Conservation (phyloP, 2,797 vertebrate species). For the Argya squamiceps region DNA sequence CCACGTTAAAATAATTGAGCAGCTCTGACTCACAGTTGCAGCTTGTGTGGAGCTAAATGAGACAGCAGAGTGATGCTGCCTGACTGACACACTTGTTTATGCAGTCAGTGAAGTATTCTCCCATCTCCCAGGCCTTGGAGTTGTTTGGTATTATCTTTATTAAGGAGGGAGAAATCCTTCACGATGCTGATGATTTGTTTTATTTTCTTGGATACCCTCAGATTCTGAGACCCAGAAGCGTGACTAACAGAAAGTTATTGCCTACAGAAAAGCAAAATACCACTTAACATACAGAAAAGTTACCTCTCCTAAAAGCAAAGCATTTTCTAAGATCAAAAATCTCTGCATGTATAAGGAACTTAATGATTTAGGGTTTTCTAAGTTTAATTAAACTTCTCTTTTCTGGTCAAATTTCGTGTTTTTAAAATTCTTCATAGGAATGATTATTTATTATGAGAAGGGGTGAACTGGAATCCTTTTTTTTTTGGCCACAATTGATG, state of each 20-base stretch:
- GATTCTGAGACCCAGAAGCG: neutral
- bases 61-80: neutral
- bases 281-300: neutral
- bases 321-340: neutral
- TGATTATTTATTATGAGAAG: neutral
- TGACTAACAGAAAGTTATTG: neutral
- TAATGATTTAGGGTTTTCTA: neutral
- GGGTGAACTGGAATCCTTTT: neutral
- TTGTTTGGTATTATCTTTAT: neutral
- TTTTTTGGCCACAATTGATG: neutral
- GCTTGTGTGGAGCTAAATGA: neutral
- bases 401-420: neutral
- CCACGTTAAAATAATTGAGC: neutral
- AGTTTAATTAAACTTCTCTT: neutral
- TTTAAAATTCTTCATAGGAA: neutral
- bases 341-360: neutral
- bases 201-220: neutral
- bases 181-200: neutral
- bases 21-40: constrained; percentile 19
- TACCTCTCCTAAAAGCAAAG: neutral
- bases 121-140: neutral
- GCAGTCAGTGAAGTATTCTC: neutral
- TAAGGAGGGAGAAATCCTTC: neutral
- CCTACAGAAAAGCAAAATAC: neutral
- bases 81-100: neutral